A percentile compares a stretch with the other conserved stretches of the same genome.
These are phyloP conservation scores for Drosophila arizonae DNA, from an alignment of 1,140 invertebrate species.

Conservation along the genomic window DNA sequence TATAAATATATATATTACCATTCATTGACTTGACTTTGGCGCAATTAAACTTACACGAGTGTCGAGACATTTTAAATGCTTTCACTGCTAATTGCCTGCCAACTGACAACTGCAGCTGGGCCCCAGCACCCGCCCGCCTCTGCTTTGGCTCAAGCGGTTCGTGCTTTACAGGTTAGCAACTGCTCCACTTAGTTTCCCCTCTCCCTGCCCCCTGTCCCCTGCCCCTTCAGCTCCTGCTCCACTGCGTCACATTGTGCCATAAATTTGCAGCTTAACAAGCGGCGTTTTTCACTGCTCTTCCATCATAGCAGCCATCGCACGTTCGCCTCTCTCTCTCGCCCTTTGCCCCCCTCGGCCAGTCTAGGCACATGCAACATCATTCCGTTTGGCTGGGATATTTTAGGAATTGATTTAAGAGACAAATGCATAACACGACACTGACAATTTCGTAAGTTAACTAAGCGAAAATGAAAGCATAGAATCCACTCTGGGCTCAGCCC, in stretches of 20 bases:
- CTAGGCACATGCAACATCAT: constrained; percentile 5
- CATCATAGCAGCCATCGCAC: not conserved
- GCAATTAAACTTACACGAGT: constrained; percentile 46
- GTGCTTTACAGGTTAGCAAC: constrained; percentile 19
- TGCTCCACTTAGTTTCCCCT: constrained; percentile 18
- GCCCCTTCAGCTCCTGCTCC: not conserved
- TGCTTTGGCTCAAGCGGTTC: not conserved
- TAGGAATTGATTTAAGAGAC: constrained; percentile 36
- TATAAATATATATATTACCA: not conserved
- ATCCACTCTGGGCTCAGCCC: too few relatives aligned
- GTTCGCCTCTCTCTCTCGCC: too few relatives aligned
- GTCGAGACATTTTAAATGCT: constrained; percentile 47
- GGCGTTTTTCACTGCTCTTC: not conserved
- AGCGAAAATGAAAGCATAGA: too few relatives aligned
- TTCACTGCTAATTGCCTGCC: constrained; percentile 45
- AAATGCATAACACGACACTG: constrained; percentile 74
- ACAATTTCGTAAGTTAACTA: constrained; percentile 55
- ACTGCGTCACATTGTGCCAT: constrained; percentile 13
- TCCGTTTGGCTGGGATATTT: constrained; percentile 25
- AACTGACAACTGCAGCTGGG: not conserved
- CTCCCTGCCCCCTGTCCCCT: not conserved
- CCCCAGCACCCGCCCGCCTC: not conserved
- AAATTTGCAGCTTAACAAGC: constrained; percentile 39
- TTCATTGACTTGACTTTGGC: constrained; percentile 56
- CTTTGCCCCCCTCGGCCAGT: not conserved